phyloP scores from a whole-genome alignment of 2,797 vertebrate species.

The Pseudochromis fuscus region DNA sequence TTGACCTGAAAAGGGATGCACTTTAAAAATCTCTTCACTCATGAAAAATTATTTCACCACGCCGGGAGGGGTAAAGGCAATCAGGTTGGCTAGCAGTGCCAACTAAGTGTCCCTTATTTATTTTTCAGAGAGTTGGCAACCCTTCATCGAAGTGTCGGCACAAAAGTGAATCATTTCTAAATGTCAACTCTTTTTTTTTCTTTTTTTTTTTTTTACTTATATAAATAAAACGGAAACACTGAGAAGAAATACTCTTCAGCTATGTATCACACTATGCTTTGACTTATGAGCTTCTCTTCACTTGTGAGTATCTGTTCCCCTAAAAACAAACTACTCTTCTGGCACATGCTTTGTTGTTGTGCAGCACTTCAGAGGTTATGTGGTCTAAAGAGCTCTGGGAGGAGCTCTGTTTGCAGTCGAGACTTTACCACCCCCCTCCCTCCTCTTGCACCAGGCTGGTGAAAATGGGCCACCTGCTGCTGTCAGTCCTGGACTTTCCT shows the following conservation, averaged over 20 bases:
- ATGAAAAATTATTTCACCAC: too few species aligned
- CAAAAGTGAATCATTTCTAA: too few species aligned
- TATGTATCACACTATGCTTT: slow-evolving; percentile 6
- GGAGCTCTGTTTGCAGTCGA: slow-evolving; percentile 38
- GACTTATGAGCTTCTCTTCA: neutral
- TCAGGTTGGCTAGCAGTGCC: too few species aligned
- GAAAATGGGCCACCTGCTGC: slow-evolving; percentile 80
- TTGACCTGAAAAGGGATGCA: too few species aligned
- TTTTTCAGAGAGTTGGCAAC: too few species aligned
- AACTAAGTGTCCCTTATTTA: too few species aligned
- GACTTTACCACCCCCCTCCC: slow-evolving; percentile 7
- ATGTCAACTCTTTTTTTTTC: too few species aligned
- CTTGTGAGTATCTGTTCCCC: slow-evolving; percentile 4
- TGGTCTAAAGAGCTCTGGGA: slow-evolving; percentile 54
- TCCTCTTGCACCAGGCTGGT: slow-evolving; percentile 19
- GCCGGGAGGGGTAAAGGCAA: too few species aligned
- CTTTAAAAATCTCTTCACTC: too few species aligned
- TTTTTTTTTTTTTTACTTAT: neutral
- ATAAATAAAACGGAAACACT: too few species aligned
- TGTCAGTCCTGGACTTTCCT: slow-evolving; percentile 73
- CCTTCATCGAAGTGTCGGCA: too few species aligned
- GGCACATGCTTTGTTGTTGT: slow-evolving; percentile 55
- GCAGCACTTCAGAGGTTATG: slow-evolving; percentile 47
- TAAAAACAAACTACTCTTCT: slow-evolving; percentile 15
- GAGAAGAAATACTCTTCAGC: neutral